Percentiles rank a stretch among this genome's conserved stretches.
Conservation (phyloP, 2,797 vertebrate genomes). For the Pangasius krempfi region DNA sequence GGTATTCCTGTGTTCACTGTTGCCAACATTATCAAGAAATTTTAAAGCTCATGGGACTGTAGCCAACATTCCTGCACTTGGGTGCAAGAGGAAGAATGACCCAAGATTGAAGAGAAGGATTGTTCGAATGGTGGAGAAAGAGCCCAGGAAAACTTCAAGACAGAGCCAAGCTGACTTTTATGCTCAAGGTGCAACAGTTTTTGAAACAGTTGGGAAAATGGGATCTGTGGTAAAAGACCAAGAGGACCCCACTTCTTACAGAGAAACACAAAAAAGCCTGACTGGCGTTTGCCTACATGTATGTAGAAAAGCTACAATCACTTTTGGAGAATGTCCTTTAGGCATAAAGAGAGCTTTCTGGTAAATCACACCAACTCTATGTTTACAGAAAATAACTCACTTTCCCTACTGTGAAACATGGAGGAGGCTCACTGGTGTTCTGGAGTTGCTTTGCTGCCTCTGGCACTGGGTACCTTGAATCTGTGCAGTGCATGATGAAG, state of each 20-base stretch:
- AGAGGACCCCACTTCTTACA: neutral
- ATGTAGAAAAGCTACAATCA: neutral
- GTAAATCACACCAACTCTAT: neutral
- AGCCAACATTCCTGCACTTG: constrained; percentile 7
- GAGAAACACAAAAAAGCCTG: neutral
- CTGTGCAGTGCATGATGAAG: neutral
- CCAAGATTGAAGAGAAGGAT: neutral
- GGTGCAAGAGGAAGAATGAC: neutral
- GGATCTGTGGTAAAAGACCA: neutral
- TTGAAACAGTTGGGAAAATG: neutral
- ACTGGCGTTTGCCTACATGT: neutral
- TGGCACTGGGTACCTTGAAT: neutral
- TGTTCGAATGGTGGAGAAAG: neutral
- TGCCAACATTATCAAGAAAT: neutral
- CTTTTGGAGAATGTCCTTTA: neutral
- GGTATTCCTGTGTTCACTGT: neutral
- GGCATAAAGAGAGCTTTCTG: neutral
- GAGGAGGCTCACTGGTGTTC: neutral
- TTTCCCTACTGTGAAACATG: neutral
- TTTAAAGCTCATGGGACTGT: neutral
- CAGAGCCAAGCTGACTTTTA: neutral
- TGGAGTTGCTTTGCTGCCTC: neutral
- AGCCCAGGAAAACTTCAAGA: neutral
- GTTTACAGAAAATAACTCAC: neutral
- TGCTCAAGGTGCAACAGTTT: neutral